These are phyloP conservation scores for Seira sanloemensis DNA, from an alignment of 2,888 invertebrate species.

Conservation along the genomic window DNA sequence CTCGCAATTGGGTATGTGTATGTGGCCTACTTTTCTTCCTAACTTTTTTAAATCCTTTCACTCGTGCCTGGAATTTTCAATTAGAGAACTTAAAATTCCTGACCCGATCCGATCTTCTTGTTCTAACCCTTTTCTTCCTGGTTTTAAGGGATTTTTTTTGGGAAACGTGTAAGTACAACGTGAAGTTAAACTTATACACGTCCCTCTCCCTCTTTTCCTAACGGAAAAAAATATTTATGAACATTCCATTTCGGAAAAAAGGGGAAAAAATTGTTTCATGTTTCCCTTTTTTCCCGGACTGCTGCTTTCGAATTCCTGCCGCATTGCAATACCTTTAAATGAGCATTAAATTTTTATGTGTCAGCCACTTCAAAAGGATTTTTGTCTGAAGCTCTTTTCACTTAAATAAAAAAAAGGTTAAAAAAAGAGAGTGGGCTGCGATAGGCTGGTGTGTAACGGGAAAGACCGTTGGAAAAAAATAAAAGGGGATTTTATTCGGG, in stretches of 20 bases:
- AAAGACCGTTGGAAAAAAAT: too few relatives aligned
- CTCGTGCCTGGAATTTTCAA: constrained; percentile 2
- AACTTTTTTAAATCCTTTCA: constrained; percentile 15
- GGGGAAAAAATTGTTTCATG: constrained; percentile 4
- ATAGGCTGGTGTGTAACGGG: too few relatives aligned
- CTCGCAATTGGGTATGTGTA: too few relatives aligned
- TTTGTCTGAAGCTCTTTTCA: too few relatives aligned
- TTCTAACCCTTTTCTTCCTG: neutral
- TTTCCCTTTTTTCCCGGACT: neutral
- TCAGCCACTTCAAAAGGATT: constrained; percentile 44
- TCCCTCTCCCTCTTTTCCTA: too few relatives aligned
- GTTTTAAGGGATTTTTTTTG: neutral
- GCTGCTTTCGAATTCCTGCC: constrained; percentile 8
- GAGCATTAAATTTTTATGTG: constrained; percentile 49
- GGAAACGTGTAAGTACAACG: neutral
- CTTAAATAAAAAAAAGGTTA: too few relatives aligned
- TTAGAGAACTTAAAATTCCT: neutral
- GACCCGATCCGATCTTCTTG: too few relatives aligned
- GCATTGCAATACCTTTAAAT: constrained; percentile 23
- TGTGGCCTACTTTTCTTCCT: too few relatives aligned
- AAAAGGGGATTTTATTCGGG: too few relatives aligned
- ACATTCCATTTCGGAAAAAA: neutral
- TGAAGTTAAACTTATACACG: neutral
- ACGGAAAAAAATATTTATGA: neutral
- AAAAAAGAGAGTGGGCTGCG: too few relatives aligned